phyloP scores from a whole-genome alignment of 2,797 vertebrate genomes.

The Synanceia verrucosa region DNA sequence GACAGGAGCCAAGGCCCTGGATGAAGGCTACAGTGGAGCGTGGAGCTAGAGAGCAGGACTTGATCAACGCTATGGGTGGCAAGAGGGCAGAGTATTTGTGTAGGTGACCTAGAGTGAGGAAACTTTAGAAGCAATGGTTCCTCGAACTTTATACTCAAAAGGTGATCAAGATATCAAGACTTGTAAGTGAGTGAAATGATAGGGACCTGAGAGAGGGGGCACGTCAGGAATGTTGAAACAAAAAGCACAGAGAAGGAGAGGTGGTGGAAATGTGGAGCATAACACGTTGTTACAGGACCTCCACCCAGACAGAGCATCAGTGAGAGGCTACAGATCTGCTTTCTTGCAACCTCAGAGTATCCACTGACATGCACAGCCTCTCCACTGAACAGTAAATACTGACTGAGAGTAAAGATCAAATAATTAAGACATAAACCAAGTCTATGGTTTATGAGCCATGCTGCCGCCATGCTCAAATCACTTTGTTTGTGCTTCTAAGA shows the following conservation, averaged over 20 bases:
- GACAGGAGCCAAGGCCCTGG: constrained; percentile 49
- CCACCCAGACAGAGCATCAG: constrained; percentile 37
- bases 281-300: constrained; percentile 53
- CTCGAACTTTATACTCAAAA: neutral
- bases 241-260: constrained; percentile 44
- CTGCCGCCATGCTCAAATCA: neutral
- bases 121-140: neutral
- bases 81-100: neutral
- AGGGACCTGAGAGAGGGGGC: constrained; percentile 44
- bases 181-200: constrained; percentile 31
- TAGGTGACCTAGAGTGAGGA: neutral
- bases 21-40: constrained; percentile 32
- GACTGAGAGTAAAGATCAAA: constrained; percentile 16
- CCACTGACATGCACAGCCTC: constrained; percentile 37
- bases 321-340: constrained; percentile 24
- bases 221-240: constrained; percentile 60
- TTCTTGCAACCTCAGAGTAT: constrained; percentile 38
- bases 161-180: constrained; percentile 16
- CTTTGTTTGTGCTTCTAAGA: neutral
- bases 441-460: neutral
- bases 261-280: constrained; percentile 27
- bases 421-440: constrained; percentile 27
- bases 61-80: constrained; percentile 20
- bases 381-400: constrained; percentile 47
- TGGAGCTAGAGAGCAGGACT: constrained; percentile 12